phyloP scores from a whole-genome alignment of 1,140 invertebrate species.

The Aethina tumida region DNA sequence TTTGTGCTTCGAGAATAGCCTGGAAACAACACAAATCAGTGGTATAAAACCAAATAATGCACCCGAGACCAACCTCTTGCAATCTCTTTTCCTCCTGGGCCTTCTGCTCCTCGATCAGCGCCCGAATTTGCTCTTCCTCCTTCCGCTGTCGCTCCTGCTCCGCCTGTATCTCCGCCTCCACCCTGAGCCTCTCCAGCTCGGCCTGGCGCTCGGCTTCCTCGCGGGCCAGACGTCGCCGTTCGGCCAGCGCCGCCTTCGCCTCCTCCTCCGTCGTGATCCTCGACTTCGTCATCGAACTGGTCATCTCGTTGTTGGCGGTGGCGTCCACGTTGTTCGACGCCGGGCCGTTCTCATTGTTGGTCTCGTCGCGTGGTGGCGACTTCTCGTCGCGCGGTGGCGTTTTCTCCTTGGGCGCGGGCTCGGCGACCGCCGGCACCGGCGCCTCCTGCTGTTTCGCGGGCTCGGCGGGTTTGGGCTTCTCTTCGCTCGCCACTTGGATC shows the following conservation, averaged over 20 bases:
- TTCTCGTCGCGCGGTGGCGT: too few relatives aligned
- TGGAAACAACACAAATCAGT: conserved; percentile 14
- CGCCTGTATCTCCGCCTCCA: conserved; percentile 59
- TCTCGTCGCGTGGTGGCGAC: neutral
- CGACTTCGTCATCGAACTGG: conserved; percentile 55
- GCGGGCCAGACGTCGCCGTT: conserved; percentile 67
- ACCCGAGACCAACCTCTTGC: conserved; percentile 42
- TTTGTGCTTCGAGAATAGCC: conserved; percentile 44
- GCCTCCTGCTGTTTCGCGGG: neutral
- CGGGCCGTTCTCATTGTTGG: conserved; percentile 1
- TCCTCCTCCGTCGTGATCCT: conserved; percentile 80
- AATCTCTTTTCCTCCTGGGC: conserved; percentile 65
- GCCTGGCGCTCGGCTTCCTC: conserved; percentile 81
- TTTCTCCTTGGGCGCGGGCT: neutral
- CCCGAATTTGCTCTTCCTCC: conserved; percentile 71
- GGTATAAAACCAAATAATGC: neutral
- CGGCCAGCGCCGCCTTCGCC: conserved; percentile 80
- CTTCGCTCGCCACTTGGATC: too few relatives aligned
- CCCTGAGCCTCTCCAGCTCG: conserved; percentile 66
- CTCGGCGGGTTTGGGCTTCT: neutral
- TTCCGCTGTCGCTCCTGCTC: conserved; percentile 64
- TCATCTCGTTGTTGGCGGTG: conserved; percentile 26
- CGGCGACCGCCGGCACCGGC: neutral
- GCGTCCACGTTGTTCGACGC: conserved; percentile 1
- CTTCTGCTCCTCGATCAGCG: conserved; percentile 65